Percentiles rank a stretch among this genome's conserved stretches.
Evolutionary conservation across 2,797 vertebrate genomes (phyloP).

Genomic region (Chanos chanos): DNA sequence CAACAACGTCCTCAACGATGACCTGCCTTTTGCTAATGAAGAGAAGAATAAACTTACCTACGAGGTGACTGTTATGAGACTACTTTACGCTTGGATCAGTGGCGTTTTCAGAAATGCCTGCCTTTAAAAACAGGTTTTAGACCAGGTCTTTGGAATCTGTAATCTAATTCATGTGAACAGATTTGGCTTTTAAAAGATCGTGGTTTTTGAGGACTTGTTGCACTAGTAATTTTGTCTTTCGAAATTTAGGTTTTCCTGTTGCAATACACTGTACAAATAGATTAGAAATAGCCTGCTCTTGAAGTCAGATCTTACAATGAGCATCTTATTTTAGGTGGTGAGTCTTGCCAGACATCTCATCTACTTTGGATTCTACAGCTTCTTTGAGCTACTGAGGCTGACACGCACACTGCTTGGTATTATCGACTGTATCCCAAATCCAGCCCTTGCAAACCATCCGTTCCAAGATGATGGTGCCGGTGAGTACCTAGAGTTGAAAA

Average conservation of each 20-base stretch:
- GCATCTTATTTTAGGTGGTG: slow-evolving; percentile 78
- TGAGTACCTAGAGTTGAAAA: slow-evolving; percentile 49
- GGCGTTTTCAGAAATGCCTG: no score
- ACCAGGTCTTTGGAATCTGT: no score
- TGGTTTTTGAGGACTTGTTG: no score
- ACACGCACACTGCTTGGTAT: slow-evolving; percentile 92
- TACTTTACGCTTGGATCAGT: neutral
- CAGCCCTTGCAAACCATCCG: slow-evolving; percentile 57
- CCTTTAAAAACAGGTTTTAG: no score
- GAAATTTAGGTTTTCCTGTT: no score
- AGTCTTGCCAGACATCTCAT: slow-evolving; percentile 95
- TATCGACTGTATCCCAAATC: slow-evolving; percentile 89
- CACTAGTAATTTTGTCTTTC: no score
- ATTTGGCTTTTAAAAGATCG: no score
- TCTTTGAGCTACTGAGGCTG: slow-evolving; percentile 91
- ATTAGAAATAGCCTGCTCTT: no score
- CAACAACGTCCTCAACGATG: slow-evolving; percentile 90
- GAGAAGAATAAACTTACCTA: slow-evolving; percentile 98
- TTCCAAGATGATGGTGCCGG: slow-evolving; percentile 81
- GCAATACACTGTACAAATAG: no score
- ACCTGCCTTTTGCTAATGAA: slow-evolving; percentile 89
- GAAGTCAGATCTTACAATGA: neutral
- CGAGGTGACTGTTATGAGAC: slow-evolving; percentile 71
- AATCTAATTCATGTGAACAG: no score
- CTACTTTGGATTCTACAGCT: slow-evolving; percentile 99